These are phyloP conservation scores for Ptychoptera contaminata DNA, from an alignment of 2,888 invertebrate genomes.

Conservation along the genomic window DNA sequence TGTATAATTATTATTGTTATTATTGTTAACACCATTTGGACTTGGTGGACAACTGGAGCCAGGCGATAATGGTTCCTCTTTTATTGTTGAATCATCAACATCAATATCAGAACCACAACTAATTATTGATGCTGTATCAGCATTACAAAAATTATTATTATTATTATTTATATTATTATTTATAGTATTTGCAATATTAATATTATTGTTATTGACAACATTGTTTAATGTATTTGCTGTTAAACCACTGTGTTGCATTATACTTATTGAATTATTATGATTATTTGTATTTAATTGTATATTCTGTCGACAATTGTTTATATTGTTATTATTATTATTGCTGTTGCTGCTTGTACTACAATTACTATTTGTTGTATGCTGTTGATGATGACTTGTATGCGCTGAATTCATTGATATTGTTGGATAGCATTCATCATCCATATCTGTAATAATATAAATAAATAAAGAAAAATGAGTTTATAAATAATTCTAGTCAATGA, in stretches of 20 bases:
- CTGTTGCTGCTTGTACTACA: slow-evolving; percentile 8
- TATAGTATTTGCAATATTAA: not conserved
- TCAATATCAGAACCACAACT: slow-evolving; percentile 26
- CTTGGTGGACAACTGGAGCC: slow-evolving; percentile 56
- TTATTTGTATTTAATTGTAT: too few species aligned
- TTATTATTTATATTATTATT: not conserved
- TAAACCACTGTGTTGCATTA: not conserved
- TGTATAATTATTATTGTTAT: not conserved
- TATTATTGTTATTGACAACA: not conserved
- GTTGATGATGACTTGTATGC: not conserved
- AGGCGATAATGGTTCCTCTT: slow-evolving; percentile 65
- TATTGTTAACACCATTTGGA: slow-evolving; percentile 28
- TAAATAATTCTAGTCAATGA: too few species aligned
- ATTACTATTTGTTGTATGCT: not conserved
- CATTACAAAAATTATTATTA: not conserved
- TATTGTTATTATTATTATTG: slow-evolving; percentile 6
- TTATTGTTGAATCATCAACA: slow-evolving; percentile 37
- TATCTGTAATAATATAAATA: slow-evolving; percentile 38
- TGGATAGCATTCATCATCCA: slow-evolving; percentile 82
- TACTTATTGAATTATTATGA: not conserved
- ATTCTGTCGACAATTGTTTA: too few species aligned
- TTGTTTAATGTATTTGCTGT: not conserved
- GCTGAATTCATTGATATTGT: slow-evolving; percentile 56
- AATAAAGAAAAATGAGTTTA: not conserved
- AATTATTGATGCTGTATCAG: slow-evolving; percentile 10